These are phyloP conservation scores for Aelia acuminata DNA, from an alignment of 2,888 invertebrate species.

Conservation along the genomic window DNA sequence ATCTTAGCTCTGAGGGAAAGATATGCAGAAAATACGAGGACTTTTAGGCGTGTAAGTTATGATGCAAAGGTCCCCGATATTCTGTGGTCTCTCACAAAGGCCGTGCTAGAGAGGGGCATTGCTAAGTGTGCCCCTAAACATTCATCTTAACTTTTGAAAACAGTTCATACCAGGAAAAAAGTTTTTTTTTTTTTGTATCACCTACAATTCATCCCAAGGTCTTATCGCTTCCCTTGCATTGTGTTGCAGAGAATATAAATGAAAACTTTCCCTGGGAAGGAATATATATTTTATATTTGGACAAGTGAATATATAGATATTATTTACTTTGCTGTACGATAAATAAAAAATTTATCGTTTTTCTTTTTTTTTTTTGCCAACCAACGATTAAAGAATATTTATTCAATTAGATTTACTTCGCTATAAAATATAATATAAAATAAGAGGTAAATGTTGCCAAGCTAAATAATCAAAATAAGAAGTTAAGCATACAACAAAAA, in stretches of 20 bases:
- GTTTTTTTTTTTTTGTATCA: constrained; percentile 33
- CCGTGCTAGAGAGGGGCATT: background rate
- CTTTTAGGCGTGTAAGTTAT: constrained; percentile 11
- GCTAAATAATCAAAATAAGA: too few relatives aligned
- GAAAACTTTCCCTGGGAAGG: background rate
- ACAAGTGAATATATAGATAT: background rate
- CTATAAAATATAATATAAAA: too few relatives aligned
- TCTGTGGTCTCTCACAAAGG: background rate
- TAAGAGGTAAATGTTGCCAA: too few relatives aligned
- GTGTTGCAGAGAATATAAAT: background rate
- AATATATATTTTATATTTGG: background rate
- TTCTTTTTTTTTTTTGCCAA: too few relatives aligned
- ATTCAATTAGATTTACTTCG: too few relatives aligned
- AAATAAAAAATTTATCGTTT: too few relatives aligned
- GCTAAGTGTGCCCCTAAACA: background rate
- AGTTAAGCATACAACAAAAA: too few relatives aligned
- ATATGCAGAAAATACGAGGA: constrained; percentile 26
- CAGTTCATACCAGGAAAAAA: background rate
- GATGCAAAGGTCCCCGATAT: background rate
- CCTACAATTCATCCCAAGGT: background rate
- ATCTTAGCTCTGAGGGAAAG: background rate
- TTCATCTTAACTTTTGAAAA: constrained; percentile 31
- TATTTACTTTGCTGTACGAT: background rate
- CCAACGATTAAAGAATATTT: too few relatives aligned
- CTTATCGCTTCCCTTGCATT: background rate